Evolutionary conservation across 2,797 vertebrate species (phyloP), one percentile per base, ranked within the genome.

Genomic region (Caiman crocodilus): DNA sequence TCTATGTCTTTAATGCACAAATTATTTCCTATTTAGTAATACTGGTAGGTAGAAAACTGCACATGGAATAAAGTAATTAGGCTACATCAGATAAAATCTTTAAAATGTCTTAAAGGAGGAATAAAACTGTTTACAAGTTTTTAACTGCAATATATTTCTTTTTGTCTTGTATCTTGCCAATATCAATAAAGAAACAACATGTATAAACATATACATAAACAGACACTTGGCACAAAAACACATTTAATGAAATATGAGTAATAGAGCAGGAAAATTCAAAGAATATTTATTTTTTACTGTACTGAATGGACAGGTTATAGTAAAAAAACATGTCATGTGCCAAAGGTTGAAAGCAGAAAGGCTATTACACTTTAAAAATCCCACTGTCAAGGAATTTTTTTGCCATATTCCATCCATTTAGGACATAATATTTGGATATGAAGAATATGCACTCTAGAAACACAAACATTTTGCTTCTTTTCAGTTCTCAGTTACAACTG

Each of bases 221-320:
- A 95, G 96, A 95, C 92, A 95, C 63, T 97, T 97, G 95, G 95
- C 96, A 92, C 91, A 90, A 88, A 90, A 94, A 85, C 87, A 88
- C 61, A 30, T 87, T 95, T 95, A 91, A 95, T 84, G 96, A 96
- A 95, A 96, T 94, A 92, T 71, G 96, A 92, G 96, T 97, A 97
- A 97, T 94, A 96, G 92, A 94, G 87, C 81, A 96, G 61, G 93
- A 95, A 95, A 97, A 96, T 95, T 93, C 96, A 96, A 97, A 95
- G 91, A 95, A 91, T 97, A 97, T 96, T 97, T 97, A 96, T 97
- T 94, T 94, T 96, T 93, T 96, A 96, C 95, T 94, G 88, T 94
- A 87, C 79, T 82, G 92, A 92, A 95, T 28, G 87, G 96, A 88
- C 94, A 96, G 95, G 93, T 96, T 96, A 93, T 92, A 0, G 1